Evolutionary conservation across 2,888 invertebrate genomes (phyloP).

Genomic region (Crossocerus cetratus): DNA sequence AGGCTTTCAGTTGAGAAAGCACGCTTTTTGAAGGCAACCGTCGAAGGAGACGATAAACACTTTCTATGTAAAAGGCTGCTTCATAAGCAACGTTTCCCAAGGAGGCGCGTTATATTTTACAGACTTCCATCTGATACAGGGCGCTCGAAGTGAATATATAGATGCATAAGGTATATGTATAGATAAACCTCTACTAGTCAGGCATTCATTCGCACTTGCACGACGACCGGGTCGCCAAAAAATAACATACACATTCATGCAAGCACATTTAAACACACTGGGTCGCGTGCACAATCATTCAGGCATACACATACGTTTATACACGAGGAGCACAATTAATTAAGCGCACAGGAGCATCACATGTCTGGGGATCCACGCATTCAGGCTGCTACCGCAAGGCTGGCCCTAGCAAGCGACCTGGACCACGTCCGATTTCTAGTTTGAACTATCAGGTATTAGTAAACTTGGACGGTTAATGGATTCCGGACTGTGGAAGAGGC

Average conservation of each 20-base stretch:
- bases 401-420: conserved; percentile 10
- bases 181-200: conserved; percentile 6
- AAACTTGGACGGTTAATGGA: no score
- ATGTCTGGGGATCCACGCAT: conserved; percentile 40
- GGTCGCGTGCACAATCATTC: neutral
- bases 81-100: conserved; percentile 13
- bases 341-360: conserved; percentile 47
- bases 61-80: neutral
- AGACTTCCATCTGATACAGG: conserved; percentile 22
- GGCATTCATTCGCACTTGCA: neutral
- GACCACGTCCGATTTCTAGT: neutral
- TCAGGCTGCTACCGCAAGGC: conserved; percentile 32
- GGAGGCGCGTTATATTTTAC: conserved; percentile 36
- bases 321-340: conserved; percentile 11
- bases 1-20: neutral
- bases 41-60: conserved; percentile 25
- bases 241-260: conserved; percentile 4
- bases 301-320: neutral
- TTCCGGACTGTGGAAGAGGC: no score
- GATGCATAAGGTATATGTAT: neutral
- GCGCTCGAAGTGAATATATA: neutral
- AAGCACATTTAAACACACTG: neutral
- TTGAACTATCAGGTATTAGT: neutral
- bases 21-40: neutral
- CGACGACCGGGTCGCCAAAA: neutral